Evolutionary conservation across 2,888 invertebrate genomes (phyloP), one percentile per base, ranked within the genome.

Genomic region (Schizotus pectinicornis): DNA sequence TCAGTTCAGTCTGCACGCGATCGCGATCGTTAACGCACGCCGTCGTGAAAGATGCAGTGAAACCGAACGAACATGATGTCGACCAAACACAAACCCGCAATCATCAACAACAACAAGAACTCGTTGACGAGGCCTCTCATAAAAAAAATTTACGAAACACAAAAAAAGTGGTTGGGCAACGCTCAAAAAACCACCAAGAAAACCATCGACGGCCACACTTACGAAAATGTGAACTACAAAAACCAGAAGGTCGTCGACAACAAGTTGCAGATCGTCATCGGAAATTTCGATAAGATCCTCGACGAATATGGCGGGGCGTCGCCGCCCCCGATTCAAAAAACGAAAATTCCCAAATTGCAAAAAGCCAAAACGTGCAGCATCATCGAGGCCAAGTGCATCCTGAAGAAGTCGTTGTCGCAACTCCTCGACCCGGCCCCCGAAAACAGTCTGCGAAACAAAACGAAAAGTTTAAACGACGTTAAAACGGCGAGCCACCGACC

Each of bases 361-460:
- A 89, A 89, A 74, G 86, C 89, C 0, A 87, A 88, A 73, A 89
- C 88, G 65, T 88, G 88, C 74, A 86, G 86, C 71, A 87, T 87
- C 57, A 88, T 88, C 50, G 88, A 87, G 76, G 87, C 88, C 0
- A 84, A 86, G 59, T 88, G 88, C 73, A 85, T 88, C 65, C 76
- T 87, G 47, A 86, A 88, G 73, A 86, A 86, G 73, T 78, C 82
- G 7, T 80, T 81, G 68, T 84, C 84, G 2, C 81, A 82, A 68
- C 80, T 83, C 0, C 75, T 81, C 57, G 76, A 76, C 64, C 75
- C 58, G 1, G 43, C 46, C 22, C 2, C 22, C 5, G 22, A 5
- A 22, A 22, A 55, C 13, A 49, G 63, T 31, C 30, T 60, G 38
- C 45, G 52, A 50, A 55, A 53, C 22, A 69, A 73, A 52, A 74